phyloP scores from a whole-genome alignment of 1,140 invertebrate genomes.

The Tetramorium simillimum region DNA sequence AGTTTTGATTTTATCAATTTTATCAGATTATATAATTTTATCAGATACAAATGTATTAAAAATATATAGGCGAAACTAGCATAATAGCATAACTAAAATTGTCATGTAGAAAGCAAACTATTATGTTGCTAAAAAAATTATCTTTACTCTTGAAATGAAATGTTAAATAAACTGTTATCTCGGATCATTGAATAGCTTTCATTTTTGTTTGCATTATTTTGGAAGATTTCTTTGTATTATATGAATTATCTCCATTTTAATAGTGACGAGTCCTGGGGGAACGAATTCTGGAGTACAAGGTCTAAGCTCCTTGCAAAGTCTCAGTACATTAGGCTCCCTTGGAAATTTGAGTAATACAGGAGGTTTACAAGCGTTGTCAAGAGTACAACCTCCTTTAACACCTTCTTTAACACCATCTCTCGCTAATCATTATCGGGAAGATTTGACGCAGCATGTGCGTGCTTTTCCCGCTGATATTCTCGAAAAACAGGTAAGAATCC shows the following conservation, averaged over 20 bases:
- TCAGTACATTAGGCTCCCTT: conserved; percentile 84
- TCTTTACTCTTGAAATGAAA: background rate
- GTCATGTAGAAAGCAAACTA: background rate
- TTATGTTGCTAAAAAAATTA: background rate
- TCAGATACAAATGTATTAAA: background rate
- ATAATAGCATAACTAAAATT: background rate
- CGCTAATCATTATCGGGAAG: conserved; percentile 96
- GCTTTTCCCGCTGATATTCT: conserved; percentile 96
- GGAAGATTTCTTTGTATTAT: background rate
- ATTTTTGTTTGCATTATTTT: background rate
- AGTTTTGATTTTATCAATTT: background rate
- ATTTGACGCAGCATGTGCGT: conserved; percentile 95
- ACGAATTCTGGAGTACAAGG: conserved; percentile 83
- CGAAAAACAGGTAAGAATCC: conserved; percentile 94
- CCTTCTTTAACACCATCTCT: conserved; percentile 94
- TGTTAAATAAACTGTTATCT: conserved; percentile 7
- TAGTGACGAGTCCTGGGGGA: conserved; percentile 85
- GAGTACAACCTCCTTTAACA: conserved; percentile 84
- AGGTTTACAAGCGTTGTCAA: conserved; percentile 84
- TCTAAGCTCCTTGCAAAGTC: conserved; percentile 86
- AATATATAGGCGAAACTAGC: background rate
- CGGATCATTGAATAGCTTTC: background rate
- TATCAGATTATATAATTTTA: background rate
- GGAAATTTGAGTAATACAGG: conserved; percentile 84
- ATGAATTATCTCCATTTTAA: conserved; percentile 36